Conservation (phyloP, 1,140 invertebrate genomes). For the Psilanteris sp. region DNA sequence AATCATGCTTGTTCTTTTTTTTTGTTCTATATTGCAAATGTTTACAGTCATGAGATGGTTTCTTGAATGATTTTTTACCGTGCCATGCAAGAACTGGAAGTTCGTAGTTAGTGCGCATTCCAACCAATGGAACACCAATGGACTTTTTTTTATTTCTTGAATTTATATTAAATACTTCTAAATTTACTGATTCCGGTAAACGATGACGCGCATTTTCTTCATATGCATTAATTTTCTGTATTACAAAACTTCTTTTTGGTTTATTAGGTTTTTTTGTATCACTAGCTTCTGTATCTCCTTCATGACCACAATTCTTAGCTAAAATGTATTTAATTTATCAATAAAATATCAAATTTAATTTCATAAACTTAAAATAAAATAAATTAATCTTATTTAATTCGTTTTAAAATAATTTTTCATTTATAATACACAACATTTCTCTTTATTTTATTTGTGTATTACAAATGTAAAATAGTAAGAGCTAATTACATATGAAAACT, state of each 20-base stretch:
- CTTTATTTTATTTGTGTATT: no score
- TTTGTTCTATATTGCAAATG: constrained; percentile 24
- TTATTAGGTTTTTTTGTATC: constrained; percentile 8
- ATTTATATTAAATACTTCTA: constrained; percentile 15
- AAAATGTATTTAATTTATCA: background rate
- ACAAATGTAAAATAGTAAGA: no score
- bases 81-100: background rate
- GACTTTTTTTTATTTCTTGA: no score
- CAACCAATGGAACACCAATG: constrained; percentile 75
- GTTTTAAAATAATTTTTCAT: no score
- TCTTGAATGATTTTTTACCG: constrained; percentile 21
- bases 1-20: no score
- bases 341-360: no score
- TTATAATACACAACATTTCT: no score
- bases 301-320: constrained; percentile 8
- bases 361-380: no score
- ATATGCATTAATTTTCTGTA: constrained; percentile 73
- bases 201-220: constrained; percentile 66
- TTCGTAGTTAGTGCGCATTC: constrained; percentile 70
- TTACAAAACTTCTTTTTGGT: constrained; percentile 58
- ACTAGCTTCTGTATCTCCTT: constrained; percentile 6
- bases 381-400: no score
- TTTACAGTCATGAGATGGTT: background rate
- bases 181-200: constrained; percentile 5
- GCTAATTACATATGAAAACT: no score